Conservation (phyloP, 2,113 vertebrate genomes). For the Caranx melampygus region DNA sequence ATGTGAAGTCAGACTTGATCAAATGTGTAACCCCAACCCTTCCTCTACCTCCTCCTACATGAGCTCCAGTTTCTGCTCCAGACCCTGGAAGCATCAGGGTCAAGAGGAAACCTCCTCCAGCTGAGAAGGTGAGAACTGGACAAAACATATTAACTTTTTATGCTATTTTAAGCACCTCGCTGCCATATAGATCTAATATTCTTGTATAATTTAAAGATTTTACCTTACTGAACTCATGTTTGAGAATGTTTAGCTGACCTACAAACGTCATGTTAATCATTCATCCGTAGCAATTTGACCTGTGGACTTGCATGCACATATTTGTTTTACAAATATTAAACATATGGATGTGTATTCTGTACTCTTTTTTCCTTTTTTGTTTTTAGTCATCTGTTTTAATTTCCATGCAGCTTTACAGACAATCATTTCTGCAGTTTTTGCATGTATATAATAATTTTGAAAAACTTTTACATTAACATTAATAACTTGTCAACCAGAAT, state of each 20-base stretch:
- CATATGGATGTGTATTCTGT: background rate
- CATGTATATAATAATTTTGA: background rate
- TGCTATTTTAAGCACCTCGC: background rate
- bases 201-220: background rate
- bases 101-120: background rate
- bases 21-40: too few species aligned
- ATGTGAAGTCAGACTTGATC: background rate
- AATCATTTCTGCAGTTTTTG: background rate
- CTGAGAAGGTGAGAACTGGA: constrained; percentile 30
- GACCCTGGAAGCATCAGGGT: background rate
- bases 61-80: background rate
- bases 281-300: background rate
- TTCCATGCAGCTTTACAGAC: background rate
- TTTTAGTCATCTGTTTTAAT: background rate
- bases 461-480: background rate
- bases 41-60: background rate
- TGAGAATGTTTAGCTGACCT: background rate
- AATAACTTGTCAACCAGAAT: constrained; percentile 27
- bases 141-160: too few species aligned
- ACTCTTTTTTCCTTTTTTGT: background rate
- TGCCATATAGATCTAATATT: background rate
- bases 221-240: background rate
- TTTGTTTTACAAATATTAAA: background rate
- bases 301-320: background rate
- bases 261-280: constrained; percentile 11